A percentile compares a stretch with the other conserved stretches of the same genome.
These are phyloP conservation scores for Astropecten irregularis DNA, from an alignment of 53 echinoderm and acorn worm genomes.

Conservation along the genomic window DNA sequence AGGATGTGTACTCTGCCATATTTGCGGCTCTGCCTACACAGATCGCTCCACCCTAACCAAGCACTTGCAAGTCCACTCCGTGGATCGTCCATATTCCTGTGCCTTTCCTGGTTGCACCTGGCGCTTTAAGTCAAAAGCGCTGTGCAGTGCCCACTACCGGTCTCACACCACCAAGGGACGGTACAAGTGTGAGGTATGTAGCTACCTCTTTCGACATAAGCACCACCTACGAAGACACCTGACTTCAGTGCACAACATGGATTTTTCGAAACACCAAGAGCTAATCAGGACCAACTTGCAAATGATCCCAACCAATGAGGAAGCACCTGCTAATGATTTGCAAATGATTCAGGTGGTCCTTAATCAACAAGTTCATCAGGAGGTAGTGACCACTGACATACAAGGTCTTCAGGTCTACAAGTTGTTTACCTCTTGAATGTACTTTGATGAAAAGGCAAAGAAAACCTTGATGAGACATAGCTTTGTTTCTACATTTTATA, in stretches of 20 bases:
- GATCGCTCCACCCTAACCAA: conserved; percentile 77
- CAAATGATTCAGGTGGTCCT: conserved; percentile 56
- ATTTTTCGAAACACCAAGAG: conserved; percentile 1
- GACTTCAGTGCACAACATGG: conserved; percentile 61
- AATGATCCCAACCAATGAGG: conserved; percentile 9
- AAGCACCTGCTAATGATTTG: background rate
- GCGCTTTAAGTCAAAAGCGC: conserved; percentile 79
- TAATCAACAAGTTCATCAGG: conserved; percentile 66
- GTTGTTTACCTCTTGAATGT: background rate
- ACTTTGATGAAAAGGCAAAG: too few relatives aligned
- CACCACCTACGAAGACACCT: conserved; percentile 81
- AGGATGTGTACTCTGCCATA: conserved; percentile 77
- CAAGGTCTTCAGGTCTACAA: conserved; percentile 38
- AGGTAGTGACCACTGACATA: conserved; percentile 60
- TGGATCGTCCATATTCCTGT: conserved; percentile 73
- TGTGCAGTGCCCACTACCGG: conserved; percentile 74
- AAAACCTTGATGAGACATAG: too few relatives aligned
- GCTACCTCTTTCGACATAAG: conserved; percentile 74
- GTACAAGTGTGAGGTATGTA: conserved; percentile 73
- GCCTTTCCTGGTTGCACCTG: conserved; percentile 79
- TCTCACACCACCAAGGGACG: conserved; percentile 69
- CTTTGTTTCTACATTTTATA: too few relatives aligned
- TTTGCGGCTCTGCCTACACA: conserved; percentile 85
- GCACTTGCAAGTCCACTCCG: conserved; percentile 83
- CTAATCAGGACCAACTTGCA: background rate